These are phyloP conservation scores for Ruditapes philippinarum DNA, from an alignment of 1,140 invertebrate genomes.

Conservation along the genomic window DNA sequence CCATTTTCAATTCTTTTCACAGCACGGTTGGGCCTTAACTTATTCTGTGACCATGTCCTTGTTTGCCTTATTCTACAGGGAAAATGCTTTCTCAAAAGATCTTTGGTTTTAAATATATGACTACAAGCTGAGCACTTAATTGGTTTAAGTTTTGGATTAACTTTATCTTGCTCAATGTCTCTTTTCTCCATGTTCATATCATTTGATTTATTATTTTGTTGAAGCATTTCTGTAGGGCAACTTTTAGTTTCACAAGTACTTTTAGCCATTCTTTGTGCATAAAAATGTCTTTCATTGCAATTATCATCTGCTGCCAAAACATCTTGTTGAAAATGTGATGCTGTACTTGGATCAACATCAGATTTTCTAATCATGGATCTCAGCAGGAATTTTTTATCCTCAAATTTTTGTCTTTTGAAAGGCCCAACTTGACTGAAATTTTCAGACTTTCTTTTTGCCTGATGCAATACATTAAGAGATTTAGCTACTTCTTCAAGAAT, in stretches of 20 bases:
- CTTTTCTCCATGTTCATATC: not conserved
- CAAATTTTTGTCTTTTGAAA: conserved; percentile 10
- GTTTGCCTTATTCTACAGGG: conserved; percentile 61
- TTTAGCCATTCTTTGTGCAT: not conserved
- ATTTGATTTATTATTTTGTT: not conserved
- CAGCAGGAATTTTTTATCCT: conserved; percentile 36
- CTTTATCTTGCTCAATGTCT: not conserved
- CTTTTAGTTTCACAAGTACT: not conserved
- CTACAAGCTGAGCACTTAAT: conserved; percentile 45
- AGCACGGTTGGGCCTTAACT: conserved; percentile 48
- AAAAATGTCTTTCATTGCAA: not conserved
- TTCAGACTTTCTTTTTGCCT: conserved; percentile 35
- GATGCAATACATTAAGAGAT: conserved; percentile 41
- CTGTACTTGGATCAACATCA: not conserved
- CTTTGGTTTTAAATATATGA: conserved; percentile 45
- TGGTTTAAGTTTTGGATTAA: conserved; percentile 31
- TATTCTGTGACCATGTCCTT: conserved; percentile 62
- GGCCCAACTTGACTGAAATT: not conserved
- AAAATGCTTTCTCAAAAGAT: conserved; percentile 57
- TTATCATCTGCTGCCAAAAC: not conserved
- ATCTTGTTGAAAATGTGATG: not conserved
- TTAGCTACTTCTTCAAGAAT: conserved; percentile 58
- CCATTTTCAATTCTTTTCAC: conserved; percentile 41
- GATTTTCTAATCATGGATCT: conserved; percentile 23
- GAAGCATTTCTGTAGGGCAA: not conserved